phyloP scores from a whole-genome alignment of 2,888 invertebrate genomes.

The Drosophila diplacantha region DNA sequence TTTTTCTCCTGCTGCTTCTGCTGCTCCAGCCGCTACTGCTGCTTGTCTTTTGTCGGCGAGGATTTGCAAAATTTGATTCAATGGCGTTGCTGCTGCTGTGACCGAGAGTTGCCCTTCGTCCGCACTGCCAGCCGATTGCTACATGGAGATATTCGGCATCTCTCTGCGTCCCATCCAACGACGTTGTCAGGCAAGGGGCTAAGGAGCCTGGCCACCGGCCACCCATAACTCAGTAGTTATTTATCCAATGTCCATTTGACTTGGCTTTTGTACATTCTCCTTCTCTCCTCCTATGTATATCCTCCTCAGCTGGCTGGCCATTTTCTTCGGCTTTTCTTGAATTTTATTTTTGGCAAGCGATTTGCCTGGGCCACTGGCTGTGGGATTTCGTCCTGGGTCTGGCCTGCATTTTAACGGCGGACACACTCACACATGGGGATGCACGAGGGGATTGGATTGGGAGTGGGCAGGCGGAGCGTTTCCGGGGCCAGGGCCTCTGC shows the following conservation, averaged over 20 bases:
- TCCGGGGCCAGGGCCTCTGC: slow-evolving; percentile 50
- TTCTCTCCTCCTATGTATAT: slow-evolving; percentile 3
- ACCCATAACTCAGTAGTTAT: slow-evolving; percentile 67
- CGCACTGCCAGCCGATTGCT: slow-evolving; percentile 54
- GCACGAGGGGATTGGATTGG: background rate
- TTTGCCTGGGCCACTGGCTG: slow-evolving; percentile 52
- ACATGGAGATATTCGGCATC: slow-evolving; percentile 69
- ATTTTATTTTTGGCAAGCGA: slow-evolving; percentile 64
- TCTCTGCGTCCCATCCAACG: slow-evolving; percentile 41
- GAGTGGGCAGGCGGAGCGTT: slow-evolving; percentile 8
- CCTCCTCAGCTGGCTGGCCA: slow-evolving; percentile 13
- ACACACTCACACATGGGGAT: slow-evolving; percentile 19
- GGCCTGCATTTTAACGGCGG: slow-evolving; percentile 64
- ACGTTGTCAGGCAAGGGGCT: slow-evolving; percentile 45
- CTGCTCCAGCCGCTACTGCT: slow-evolving; percentile 23
- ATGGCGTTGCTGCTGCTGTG: slow-evolving; percentile 26
- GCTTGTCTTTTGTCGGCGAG: slow-evolving; percentile 64
- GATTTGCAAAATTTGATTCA: slow-evolving; percentile 67
- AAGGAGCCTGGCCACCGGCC: slow-evolving; percentile 44
- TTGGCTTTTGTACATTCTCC: slow-evolving; percentile 57
- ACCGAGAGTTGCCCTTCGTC: slow-evolving; percentile 7
- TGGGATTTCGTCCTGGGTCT: slow-evolving; percentile 10
- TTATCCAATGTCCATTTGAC: slow-evolving; percentile 67
- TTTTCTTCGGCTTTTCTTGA: slow-evolving; percentile 36
- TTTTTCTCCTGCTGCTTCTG: slow-evolving; percentile 10